These are phyloP conservation scores for Drosophila flavopinicola DNA, from an alignment of 2,888 invertebrate species.

Conservation along the genomic window DNA sequence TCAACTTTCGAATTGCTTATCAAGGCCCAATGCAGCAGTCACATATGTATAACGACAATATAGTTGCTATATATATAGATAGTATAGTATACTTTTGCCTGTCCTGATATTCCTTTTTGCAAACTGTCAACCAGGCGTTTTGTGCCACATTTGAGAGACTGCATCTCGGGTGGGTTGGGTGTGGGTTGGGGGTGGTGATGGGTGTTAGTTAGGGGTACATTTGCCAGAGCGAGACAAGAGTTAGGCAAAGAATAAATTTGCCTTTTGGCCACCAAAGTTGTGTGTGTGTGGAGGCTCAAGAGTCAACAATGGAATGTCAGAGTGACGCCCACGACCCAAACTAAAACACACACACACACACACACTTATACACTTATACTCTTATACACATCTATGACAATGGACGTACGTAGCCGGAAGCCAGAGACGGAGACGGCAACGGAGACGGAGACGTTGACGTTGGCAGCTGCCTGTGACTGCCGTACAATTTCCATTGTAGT, in stretches of 20 bases:
- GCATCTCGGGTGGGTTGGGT: conserved; percentile 24
- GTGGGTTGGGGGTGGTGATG: neutral
- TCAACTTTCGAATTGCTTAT: conserved; percentile 29
- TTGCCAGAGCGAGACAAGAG: conserved; percentile 30
- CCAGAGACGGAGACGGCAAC: conserved; percentile 25
- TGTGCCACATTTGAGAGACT: conserved; percentile 44
- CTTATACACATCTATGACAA: conserved; percentile 39
- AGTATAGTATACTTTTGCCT: conserved; percentile 3
- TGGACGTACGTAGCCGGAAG: conserved; percentile 59
- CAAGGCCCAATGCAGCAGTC: conserved; percentile 35
- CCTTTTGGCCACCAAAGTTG: conserved; percentile 71
- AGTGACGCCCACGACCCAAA: conserved; percentile 46
- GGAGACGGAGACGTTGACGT: conserved; percentile 22
- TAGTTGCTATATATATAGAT: conserved; percentile 15
- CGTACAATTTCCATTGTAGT: conserved; percentile 72
- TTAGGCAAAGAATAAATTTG: conserved; percentile 60
- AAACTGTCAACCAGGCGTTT: conserved; percentile 26
- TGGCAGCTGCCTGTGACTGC: conserved; percentile 50
- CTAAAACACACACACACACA: conserved; percentile 29
- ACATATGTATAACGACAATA: conserved; percentile 18
- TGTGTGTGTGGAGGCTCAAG: conserved; percentile 48
- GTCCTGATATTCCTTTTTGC: conserved; percentile 13
- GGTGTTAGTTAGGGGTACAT: conserved; percentile 1
- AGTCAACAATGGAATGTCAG: conserved; percentile 65
- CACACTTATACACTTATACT: conserved; percentile 12